A percentile compares a stretch with the other conserved stretches of the same genome.
Conservation (phyloP, 2,888 invertebrate species). For the Erpobdella octoculata region DNA sequence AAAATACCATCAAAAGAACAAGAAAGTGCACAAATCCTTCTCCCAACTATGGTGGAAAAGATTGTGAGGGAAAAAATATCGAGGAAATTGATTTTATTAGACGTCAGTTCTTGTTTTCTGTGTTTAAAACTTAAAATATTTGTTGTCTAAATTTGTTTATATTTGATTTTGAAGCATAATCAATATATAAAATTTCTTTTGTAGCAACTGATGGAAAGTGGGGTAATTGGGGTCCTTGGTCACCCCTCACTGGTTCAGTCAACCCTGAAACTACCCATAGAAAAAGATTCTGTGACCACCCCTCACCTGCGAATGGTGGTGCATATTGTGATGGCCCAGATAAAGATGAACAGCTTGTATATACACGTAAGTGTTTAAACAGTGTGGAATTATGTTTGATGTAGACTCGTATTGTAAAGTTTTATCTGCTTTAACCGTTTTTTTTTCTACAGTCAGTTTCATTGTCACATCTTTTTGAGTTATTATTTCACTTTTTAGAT, state of each 20-base stretch:
- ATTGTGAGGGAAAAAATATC: constrained; percentile 41
- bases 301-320: constrained; percentile 9
- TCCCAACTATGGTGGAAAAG: constrained; percentile 45
- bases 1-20: constrained; percentile 36
- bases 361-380: constrained; percentile 16
- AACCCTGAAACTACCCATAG: constrained; percentile 15
- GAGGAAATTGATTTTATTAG: neutral
- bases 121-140: neutral
- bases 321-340: neutral
- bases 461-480: too few relatives aligned
- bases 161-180: too few relatives aligned
- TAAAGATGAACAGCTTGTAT: constrained; percentile 14
- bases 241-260: neutral
- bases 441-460: too few relatives aligned
- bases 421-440: too few relatives aligned
- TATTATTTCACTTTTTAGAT: too few relatives aligned
- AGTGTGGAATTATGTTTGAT: too few relatives aligned
- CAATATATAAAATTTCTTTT: too few relatives aligned
- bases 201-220: constrained; percentile 18
- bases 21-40: constrained; percentile 47
- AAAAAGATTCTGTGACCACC: constrained; percentile 8
- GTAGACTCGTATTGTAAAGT: too few relatives aligned
- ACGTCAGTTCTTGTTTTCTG: neutral
- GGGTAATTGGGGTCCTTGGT: constrained; percentile 18
- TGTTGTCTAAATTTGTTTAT: neutral